Base-by-base conservation (phyloP, 2,797 vertebrate genomes). In the Bovichtus variegatus region DNA sequence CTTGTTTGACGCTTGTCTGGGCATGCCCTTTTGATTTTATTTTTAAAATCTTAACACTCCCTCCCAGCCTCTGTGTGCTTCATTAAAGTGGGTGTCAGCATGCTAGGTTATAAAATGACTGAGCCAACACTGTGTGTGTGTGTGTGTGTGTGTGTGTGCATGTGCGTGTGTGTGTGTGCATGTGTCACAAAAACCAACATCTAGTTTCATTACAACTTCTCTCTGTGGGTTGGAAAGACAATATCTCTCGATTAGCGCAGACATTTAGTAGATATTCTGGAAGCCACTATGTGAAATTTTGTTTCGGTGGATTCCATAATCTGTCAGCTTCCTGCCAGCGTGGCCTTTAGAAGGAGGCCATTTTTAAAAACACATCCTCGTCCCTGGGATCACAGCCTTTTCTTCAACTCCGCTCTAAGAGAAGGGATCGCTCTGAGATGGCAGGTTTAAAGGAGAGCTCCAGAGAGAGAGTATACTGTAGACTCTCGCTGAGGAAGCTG, bases 281-380 rank as follows among this genome's bases (percentile, higher is more conserved):
- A 61, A 68, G 65, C 59, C 25, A 19, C 47, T 25, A 0, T 41
- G 51, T 54, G 60, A 81, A 73, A 63, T 71, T 58, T 72, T 74
- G 73, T 72, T 78, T 74, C 36, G 53, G 49, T 6, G 21, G 57
- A 64, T 41, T 53, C 38, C 46, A 11, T 46, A 77, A 83, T 85
- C 78, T 61, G 27, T 78, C 80, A 54, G 40, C 25, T 38, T 59
- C 67, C 67, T 81, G 88, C 66, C 82, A 83, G 72, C 12, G 31
- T 82, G 78, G 76, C 83, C 82, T 84, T 84, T 74, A 64, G 66
- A 53, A 64, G 16, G 55, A 63, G 59, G 55, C 57, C 18, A 60
- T 36, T 31, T 62, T 25, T n/a, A 40, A 74, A 76, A 86, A 47
- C 62, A 44, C 49, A 40, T 65, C 60, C 36, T 63, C 25, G 2